Evolutionary conservation across 2,113 vertebrate genomes (phyloP).

Genomic region (Leptobrachium leishanense): DNA sequence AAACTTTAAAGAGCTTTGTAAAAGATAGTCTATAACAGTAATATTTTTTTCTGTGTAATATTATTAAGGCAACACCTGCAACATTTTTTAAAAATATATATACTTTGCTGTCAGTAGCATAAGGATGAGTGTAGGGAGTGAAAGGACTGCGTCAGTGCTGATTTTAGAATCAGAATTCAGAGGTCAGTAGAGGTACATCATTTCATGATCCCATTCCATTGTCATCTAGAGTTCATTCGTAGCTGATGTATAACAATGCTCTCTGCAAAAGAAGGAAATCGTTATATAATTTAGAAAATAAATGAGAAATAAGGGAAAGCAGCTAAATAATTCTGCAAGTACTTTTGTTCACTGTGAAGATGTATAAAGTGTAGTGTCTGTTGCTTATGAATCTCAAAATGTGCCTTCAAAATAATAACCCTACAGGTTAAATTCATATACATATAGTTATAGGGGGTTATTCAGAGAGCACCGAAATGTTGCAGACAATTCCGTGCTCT

Average conservation of each 20-base stretch:
- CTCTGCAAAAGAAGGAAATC: slow-evolving; percentile 71
- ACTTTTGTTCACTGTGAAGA: no score
- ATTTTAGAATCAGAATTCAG: slow-evolving; percentile 52
- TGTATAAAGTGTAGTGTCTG: no score
- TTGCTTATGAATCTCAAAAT: no score
- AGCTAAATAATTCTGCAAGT: no score
- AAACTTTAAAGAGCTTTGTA: neutral
- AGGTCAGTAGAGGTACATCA: slow-evolving; percentile 56
- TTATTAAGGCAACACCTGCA: slow-evolving; percentile 4
- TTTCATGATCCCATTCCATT: slow-evolving; percentile 33
- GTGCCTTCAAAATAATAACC: no score
- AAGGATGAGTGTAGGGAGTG: slow-evolving; percentile 50
- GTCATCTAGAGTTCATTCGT: slow-evolving; percentile 77
- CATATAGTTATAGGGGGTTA: no score
- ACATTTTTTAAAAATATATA: slow-evolving; percentile 57
- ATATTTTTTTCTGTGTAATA: neutral
- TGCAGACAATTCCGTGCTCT: no score
- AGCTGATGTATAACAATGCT: slow-evolving; percentile 83
- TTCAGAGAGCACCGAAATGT: no score
- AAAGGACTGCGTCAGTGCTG: slow-evolving; percentile 2
- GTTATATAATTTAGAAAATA: neutral
- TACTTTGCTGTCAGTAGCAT: slow-evolving; percentile 70
- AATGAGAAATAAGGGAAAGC: neutral
- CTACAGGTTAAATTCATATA: no score
- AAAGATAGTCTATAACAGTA: neutral